These are phyloP conservation scores for Hypothenemus hampei DNA, from an alignment of 1,140 invertebrate species.

Conservation along the genomic window DNA sequence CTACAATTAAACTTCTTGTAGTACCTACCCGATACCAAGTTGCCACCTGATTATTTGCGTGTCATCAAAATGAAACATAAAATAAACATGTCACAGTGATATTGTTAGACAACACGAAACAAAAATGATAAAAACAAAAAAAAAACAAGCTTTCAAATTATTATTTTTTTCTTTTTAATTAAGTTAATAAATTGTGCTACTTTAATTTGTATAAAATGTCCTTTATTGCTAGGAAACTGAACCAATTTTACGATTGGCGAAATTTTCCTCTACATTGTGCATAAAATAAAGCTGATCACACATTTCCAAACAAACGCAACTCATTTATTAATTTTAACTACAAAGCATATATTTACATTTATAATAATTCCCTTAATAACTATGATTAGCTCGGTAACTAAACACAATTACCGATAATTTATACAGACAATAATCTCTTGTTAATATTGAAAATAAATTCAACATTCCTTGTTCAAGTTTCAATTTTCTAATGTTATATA, in stretches of 20 bases:
- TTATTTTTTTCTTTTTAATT: neutral
- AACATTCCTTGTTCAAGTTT: too few relatives aligned
- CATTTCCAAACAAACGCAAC: constrained; percentile 1
- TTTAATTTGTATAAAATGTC: neutral
- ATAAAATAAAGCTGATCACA: constrained; percentile 14
- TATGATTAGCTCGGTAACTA: too few relatives aligned
- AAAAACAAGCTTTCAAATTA: constrained; percentile 19
- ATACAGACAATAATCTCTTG: too few relatives aligned
- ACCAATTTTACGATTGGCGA: neutral
- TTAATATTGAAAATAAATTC: too few relatives aligned
- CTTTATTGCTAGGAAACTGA: too few relatives aligned
- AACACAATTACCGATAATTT: too few relatives aligned
- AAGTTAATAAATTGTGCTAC: neutral
- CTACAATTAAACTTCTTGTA: constrained; percentile 11
- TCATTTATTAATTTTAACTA: neutral
- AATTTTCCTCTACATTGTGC: neutral
- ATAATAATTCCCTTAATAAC: neutral
- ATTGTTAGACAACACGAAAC: too few relatives aligned
- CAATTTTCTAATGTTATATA: too few relatives aligned
- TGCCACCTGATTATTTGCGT: constrained; percentile 62
- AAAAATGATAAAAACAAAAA: constrained; percentile 34
- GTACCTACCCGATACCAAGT: constrained; percentile 77
- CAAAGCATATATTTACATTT: constrained; percentile 14
- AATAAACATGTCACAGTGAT: too few relatives aligned
- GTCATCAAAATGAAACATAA: constrained; percentile 35